Evolutionary conservation across 2,797 vertebrate genomes (phyloP), one percentile per base, ranked within the genome.

Genomic region (Pseudochirops cupreus): DNA sequence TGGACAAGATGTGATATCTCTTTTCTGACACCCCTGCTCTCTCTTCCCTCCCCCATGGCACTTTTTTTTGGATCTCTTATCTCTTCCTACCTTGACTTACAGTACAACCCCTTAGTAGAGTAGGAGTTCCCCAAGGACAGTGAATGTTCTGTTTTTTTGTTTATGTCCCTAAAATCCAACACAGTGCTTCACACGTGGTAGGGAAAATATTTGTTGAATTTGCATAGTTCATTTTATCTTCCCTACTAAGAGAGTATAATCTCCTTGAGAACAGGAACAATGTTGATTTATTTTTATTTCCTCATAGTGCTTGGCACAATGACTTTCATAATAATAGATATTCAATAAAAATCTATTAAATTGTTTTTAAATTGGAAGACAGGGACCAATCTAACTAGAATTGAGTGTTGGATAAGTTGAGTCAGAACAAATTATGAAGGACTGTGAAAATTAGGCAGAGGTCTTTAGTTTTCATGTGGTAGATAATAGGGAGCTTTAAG

Each of bases 221-320:
- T 74, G 39, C 11, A 10, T 82, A 82, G 7, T 9, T 82, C 10
- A 33, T 46, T 82, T 5, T 14, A 46, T 26, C 39, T 82, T 82
- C 39, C 74, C 39, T 26, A 46, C 21, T 82, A 24, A 0, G 21
- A 46, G 39, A 82, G 21, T 11, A 46, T 24, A 82, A 46, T 82
- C 74, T 82, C 21, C 39, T 46, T 82, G 74, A 82, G 39, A 46
- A 39, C 6, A 82, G 39, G 21, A 46, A 46, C 6, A 26, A 46
- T 82, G 21, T 31, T 82, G 39, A 46, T 39, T 91, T 94, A 53
- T 94, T 18, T 91, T 54, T 92, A 21, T 55, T 74, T 87, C 67
- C 90, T 91, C 39, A 92, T 29, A 91, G 31, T 26, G 3, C 52
- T 93, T 92, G 21, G 18, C 7, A 46, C n/a, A 74, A 16, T 74